Evolutionary conservation across 2,888 invertebrate genomes (phyloP).

Genomic region (Cacoxenus indagator): DNA sequence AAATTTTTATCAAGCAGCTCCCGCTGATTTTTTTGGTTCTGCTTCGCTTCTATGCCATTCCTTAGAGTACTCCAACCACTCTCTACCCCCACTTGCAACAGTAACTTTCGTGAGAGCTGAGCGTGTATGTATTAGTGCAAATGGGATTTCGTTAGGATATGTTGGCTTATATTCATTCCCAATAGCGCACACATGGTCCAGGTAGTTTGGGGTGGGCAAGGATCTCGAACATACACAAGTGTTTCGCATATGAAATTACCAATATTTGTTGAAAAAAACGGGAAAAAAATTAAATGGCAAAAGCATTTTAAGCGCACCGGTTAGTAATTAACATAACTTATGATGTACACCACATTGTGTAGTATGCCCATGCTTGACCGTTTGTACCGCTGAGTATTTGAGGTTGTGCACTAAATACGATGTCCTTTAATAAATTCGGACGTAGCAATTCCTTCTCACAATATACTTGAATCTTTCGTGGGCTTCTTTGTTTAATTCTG

Average conservation of each 20-base stretch:
- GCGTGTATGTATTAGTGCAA: conserved; percentile 13
- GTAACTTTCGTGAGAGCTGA: not conserved
- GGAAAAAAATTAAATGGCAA: not conserved
- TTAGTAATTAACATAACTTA: conserved; percentile 15
- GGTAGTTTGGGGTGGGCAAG: not conserved
- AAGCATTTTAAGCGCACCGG: not conserved
- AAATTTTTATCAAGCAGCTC: not conserved
- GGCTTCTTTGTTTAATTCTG: no score
- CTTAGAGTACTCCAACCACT: not conserved
- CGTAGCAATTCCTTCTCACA: no score
- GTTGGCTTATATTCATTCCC: not conserved
- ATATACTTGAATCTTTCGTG: no score
- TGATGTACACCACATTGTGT: not conserved
- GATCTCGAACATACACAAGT: not conserved
- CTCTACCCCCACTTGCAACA: not conserved
- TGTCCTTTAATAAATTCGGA: no score
- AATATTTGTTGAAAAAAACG: conserved; percentile 14
- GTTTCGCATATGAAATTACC: conserved; percentile 14
- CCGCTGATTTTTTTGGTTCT: not conserved
- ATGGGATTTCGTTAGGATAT: conserved; percentile 21
- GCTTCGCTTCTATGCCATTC: conserved; percentile 7
- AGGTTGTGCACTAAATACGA: no score
- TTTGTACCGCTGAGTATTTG: no score
- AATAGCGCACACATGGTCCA: not conserved
- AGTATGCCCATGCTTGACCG: no score